Conservation (phyloP, 2,113 vertebrate genomes). For the Neogobius melanostomus region DNA sequence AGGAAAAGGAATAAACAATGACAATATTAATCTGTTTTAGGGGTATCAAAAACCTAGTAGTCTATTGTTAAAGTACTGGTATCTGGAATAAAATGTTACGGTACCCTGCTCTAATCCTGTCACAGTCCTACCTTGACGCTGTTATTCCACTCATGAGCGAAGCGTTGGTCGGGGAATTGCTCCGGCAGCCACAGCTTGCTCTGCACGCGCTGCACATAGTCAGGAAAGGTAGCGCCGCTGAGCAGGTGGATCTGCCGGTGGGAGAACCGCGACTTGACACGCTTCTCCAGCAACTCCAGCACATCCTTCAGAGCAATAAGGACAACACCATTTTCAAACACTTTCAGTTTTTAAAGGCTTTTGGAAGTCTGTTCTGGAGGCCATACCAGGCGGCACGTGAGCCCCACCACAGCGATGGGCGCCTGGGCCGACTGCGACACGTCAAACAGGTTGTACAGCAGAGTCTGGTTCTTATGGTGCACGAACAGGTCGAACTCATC, state of each 20-base stretch:
- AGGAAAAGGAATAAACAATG: no score
- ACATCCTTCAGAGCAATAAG: constrained; percentile 80
- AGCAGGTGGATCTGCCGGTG: constrained; percentile 93
- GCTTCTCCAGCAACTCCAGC: constrained; percentile 95
- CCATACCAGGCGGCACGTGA: constrained; percentile 92
- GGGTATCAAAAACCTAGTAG: no score
- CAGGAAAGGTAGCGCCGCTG: constrained; percentile 79
- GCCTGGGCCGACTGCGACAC: constrained; percentile 94
- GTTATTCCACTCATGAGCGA: constrained; percentile 85
- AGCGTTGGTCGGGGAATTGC: constrained; percentile 80
- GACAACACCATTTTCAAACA: background rate
- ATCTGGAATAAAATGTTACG: no score
- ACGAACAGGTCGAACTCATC: constrained; percentile 98
- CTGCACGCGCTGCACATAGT: constrained; percentile 81
- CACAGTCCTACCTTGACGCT: constrained; percentile 74
- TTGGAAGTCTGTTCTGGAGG: no score
- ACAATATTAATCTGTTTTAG: no score
- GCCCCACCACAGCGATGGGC: constrained; percentile 88
- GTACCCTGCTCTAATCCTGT: no score
- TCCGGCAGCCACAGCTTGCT: constrained; percentile 81
- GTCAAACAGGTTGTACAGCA: constrained; percentile 97
- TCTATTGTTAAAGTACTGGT: no score
- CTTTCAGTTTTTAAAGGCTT: background rate
- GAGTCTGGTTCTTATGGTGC: constrained; percentile 95
- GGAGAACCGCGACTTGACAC: constrained; percentile 96